Evolutionary conservation across 2,113 vertebrate genomes (phyloP).

Genomic region (Semnornis frantzii): DNA sequence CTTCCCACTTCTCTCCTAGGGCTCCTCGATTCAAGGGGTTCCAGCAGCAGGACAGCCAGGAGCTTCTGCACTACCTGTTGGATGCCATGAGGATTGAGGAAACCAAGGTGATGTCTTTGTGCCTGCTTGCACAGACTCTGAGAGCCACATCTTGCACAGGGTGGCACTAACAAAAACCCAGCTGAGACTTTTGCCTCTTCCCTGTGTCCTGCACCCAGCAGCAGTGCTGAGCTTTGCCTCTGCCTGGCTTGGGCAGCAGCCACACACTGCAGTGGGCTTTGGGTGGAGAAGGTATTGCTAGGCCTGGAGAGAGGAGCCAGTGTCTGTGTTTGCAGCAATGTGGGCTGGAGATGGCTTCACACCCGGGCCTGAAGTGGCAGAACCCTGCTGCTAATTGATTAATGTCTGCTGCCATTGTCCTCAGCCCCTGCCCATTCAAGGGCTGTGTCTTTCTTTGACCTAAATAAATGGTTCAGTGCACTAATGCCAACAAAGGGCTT

Average conservation of each 20-base stretch:
- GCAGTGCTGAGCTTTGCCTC: background rate
- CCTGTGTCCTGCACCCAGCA: background rate
- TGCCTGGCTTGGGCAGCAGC: too few species aligned
- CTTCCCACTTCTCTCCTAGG: constrained; percentile 62
- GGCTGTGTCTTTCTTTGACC: constrained; percentile 82
- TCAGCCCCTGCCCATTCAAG: constrained; percentile 72
- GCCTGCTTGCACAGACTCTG: background rate
- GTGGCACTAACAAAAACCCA: background rate
- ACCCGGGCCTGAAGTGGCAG: constrained; percentile 60
- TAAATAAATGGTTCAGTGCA: constrained; percentile 85
- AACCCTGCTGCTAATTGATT: constrained; percentile 86
- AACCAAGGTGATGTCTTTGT: constrained; percentile 85
- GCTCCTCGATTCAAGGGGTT: constrained; percentile 97
- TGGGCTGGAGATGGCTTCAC: constrained; percentile 57
- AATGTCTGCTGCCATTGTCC: constrained; percentile 76
- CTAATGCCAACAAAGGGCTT: constrained; percentile 80
- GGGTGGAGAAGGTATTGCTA: background rate
- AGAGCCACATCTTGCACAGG: background rate
- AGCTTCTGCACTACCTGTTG: constrained; percentile 93
- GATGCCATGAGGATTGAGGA: constrained; percentile 95
- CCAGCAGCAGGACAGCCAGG: constrained; percentile 98
- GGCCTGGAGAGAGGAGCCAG: constrained; percentile 21
- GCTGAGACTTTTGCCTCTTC: background rate
- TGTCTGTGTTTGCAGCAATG: background rate
- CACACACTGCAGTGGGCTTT: too few species aligned